Evolutionary conservation across 2,797 vertebrate genomes (phyloP).

Genomic region (Botia almorhae): DNA sequence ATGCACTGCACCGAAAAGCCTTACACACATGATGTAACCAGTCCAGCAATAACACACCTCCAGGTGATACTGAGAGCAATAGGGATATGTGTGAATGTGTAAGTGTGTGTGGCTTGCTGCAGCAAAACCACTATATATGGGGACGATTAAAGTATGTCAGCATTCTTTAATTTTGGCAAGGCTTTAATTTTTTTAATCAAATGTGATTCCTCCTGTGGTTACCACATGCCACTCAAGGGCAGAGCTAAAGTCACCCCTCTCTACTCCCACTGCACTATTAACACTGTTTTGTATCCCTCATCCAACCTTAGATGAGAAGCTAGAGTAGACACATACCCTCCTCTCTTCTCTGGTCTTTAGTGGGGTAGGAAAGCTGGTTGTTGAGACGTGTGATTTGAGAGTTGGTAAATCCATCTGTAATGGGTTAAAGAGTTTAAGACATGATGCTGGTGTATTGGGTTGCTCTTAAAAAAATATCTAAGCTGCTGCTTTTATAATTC

Average conservation of each 20-base stretch:
- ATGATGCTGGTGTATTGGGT: conserved; percentile 25
- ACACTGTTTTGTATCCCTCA: conserved; percentile 57
- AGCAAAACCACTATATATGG: conserved; percentile 13
- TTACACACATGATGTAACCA: conserved; percentile 61
- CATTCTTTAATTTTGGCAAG: conserved; percentile 40
- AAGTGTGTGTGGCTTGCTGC: conserved; percentile 32
- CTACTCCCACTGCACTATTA: conserved; percentile 64
- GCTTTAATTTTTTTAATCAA: conserved; percentile 47
- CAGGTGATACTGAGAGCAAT: conserved; percentile 59
- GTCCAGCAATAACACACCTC: conserved; percentile 61
- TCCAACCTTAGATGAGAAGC: conserved; percentile 19
- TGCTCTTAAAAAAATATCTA: conserved; percentile 7
- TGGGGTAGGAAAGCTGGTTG: conserved; percentile 19
- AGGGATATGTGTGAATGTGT: conserved; percentile 37
- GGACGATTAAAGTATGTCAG: conserved; percentile 48
- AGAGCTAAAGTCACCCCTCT: conserved; percentile 70
- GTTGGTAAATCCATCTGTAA: conserved; percentile 42
- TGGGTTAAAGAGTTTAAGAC: conserved; percentile 42
- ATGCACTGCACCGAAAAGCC: conserved; percentile 64
- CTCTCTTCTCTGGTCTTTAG: background rate
- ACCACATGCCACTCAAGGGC: conserved; percentile 66
- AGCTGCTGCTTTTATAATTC: conserved; percentile 14
- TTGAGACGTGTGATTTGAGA: conserved; percentile 39
- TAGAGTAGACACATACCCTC: background rate
- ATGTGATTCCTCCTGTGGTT: conserved; percentile 29